phyloP scores from a whole-genome alignment of 1,140 invertebrate species.

The Drosophila bocki region DNA sequence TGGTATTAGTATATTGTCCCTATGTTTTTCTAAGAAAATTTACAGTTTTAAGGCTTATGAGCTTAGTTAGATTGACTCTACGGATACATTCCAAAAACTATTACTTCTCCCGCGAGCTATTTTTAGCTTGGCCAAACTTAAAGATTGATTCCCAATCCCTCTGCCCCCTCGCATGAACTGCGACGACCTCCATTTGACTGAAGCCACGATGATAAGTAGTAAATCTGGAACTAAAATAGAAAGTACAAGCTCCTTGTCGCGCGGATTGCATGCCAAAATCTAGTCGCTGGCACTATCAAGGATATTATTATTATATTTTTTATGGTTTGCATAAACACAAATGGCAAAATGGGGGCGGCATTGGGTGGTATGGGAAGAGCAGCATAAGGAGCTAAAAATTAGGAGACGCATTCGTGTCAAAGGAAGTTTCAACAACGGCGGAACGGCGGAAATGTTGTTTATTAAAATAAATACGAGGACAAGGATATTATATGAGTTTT shows the following conservation, averaged over 20 bases:
- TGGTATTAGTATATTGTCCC: too few species aligned
- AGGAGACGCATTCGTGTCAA: conserved; percentile 72
- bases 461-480: conserved; percentile 81
- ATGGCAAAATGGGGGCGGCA: conserved; percentile 6
- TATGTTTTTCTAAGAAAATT: too few species aligned
- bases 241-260: conserved; percentile 33
- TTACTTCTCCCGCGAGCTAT: background rate
- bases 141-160: background rate
- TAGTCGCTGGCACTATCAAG: conserved; percentile 44
- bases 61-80: too few species aligned
- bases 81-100: background rate
- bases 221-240: conserved; percentile 58
- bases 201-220: conserved; percentile 16
- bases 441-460: conserved; percentile 65
- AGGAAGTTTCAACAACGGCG: conserved; percentile 72
- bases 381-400: conserved; percentile 66
- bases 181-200: conserved; percentile 34
- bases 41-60: too few species aligned
- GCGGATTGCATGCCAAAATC: conserved; percentile 67
- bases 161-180: background rate
- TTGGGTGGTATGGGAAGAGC: conserved; percentile 14
- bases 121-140: background rate
- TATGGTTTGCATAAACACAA: conserved; percentile 60
- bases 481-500: conserved; percentile 64
- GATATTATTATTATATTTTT: conserved; percentile 39